Conservation (phyloP, 2,113 vertebrate species). For the Vimba vimba region DNA sequence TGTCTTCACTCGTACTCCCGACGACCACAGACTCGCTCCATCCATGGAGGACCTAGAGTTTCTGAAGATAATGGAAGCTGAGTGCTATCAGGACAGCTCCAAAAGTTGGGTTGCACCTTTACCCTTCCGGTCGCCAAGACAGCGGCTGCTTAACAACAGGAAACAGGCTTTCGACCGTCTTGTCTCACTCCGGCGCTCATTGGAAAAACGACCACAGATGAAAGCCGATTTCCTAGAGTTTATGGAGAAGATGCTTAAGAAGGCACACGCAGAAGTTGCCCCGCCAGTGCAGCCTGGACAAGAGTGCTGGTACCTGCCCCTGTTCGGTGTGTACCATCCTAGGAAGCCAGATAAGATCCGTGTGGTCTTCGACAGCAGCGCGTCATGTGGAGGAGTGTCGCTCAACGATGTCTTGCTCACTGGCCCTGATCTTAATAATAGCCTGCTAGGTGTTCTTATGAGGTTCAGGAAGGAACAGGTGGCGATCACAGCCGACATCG, state of each 20-base stretch:
- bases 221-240: conserved; percentile 11
- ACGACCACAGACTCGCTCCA: not conserved
- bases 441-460: not conserved
- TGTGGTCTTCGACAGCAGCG: too few species aligned
- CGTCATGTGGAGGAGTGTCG: not conserved
- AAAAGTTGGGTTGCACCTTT: conserved; percentile 29
- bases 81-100: not conserved
- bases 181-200: not conserved
- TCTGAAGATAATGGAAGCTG: conserved; percentile 10
- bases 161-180: not conserved
- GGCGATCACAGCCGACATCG: not conserved
- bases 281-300: too few species aligned
- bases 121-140: not conserved
- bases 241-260: conserved; percentile 44
- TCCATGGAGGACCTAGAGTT: conserved; percentile 6
- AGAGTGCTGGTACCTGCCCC: too few species aligned
- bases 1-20: not conserved
- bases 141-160: conserved; percentile 1
- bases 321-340: too few species aligned
- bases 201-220: not conserved
- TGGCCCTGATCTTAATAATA: not conserved
- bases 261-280: conserved; percentile 18
- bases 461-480: not conserved
- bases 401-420: not conserved
- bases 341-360: too few species aligned